phyloP scores from a whole-genome alignment of 1,140 invertebrate species.

The Lasioglossum baleicum region DNA sequence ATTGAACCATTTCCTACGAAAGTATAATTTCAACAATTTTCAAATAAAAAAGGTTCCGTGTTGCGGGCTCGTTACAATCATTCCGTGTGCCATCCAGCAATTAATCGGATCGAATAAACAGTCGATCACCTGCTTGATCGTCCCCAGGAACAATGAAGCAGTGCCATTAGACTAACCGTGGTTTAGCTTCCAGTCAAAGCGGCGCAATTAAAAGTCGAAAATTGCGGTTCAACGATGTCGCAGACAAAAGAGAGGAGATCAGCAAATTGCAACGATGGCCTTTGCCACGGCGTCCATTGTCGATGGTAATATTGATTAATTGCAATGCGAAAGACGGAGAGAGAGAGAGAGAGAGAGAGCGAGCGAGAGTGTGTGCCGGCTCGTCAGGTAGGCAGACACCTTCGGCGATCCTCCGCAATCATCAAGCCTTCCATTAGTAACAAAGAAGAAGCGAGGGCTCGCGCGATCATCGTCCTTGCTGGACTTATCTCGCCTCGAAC shows the following conservation, averaged over 20 bases:
- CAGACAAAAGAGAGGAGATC: constrained; percentile 55
- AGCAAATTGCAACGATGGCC: constrained; percentile 72
- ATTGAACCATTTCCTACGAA: too few relatives aligned
- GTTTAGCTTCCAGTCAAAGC: constrained; percentile 33
- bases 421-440: constrained; percentile 67
- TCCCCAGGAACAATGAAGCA: background rate
- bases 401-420: constrained; percentile 49
- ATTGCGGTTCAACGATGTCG: constrained; percentile 58
- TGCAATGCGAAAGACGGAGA: constrained; percentile 38
- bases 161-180: constrained; percentile 15
- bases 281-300: constrained; percentile 65
- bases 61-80: too few relatives aligned
- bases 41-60: too few relatives aligned
- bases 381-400: constrained; percentile 36
- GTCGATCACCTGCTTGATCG: background rate
- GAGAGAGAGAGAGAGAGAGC: too few relatives aligned
- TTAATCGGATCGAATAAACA: too few relatives aligned
- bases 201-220: constrained; percentile 70
- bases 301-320: constrained; percentile 77
- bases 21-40: too few relatives aligned
- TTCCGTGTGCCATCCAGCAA: too few relatives aligned
- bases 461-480: constrained; percentile 5
- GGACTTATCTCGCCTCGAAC: background rate
- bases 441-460: constrained; percentile 19
- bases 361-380: constrained; percentile 11